These are phyloP conservation scores for Martes martes DNA, from an alignment of 2,113 vertebrate species.

Conservation along the genomic window DNA sequence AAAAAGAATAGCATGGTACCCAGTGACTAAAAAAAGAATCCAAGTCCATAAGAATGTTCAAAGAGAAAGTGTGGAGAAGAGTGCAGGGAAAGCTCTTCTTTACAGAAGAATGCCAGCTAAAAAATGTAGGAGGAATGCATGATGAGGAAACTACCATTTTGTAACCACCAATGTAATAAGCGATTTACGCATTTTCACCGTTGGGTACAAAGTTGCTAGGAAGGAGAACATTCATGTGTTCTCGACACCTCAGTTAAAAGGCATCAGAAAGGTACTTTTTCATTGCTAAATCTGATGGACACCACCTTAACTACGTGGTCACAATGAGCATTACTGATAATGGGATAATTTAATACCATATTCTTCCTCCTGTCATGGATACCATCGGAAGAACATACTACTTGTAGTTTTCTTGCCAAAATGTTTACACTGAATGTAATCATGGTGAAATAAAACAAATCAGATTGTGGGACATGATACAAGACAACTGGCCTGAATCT, in stretches of 20 bases:
- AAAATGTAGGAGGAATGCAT: not conserved
- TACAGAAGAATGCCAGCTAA: not conserved
- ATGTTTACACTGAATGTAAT: not conserved
- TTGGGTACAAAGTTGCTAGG: not conserved
- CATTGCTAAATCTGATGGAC: not conserved
- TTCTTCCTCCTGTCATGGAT: not conserved
- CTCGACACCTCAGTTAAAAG: not conserved
- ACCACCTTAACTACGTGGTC: not conserved
- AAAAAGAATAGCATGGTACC: not conserved
- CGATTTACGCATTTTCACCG: not conserved
- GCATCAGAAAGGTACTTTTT: not conserved
- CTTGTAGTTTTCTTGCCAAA: not conserved
- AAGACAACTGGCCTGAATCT: not conserved
- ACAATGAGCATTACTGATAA: not conserved
- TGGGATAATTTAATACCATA: not conserved
- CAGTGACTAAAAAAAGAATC: not conserved
- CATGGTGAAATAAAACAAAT: not conserved
- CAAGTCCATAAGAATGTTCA: not conserved
- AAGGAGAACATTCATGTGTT: not conserved
- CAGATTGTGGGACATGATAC: not conserved
- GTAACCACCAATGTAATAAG: not conserved
- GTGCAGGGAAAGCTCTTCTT: not conserved
- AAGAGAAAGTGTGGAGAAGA: not conserved
- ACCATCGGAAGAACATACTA: not conserved
- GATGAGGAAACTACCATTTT: not conserved